phyloP scores from a whole-genome alignment of 2,888 invertebrate species.

The Rhagonycha lutea region DNA sequence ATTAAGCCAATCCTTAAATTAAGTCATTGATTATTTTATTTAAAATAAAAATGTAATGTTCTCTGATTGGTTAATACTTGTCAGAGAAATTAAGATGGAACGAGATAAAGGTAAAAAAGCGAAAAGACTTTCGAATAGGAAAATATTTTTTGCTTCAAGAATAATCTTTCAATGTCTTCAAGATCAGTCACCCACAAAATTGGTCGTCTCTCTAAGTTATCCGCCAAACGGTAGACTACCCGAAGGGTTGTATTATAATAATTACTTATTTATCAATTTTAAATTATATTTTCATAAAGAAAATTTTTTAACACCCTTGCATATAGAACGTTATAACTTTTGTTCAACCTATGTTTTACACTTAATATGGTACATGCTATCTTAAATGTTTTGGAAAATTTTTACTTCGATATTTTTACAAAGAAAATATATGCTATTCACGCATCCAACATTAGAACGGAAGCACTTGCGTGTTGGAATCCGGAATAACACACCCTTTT shows the following conservation, averaged over 20 bases:
- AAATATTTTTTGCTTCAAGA: neutral
- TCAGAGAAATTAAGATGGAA: neutral
- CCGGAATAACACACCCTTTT: constrained; percentile 24
- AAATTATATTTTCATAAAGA: no score
- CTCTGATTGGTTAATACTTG: neutral
- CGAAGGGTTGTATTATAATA: no score
- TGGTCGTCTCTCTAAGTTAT: neutral
- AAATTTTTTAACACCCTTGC: no score
- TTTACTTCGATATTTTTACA: neutral
- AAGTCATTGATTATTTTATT: neutral
- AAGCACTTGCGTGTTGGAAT: constrained; percentile 26
- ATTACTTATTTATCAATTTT: no score
- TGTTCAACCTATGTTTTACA: no score
- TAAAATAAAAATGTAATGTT: neutral
- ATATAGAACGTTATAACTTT: no score
- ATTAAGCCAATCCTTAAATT: no score
- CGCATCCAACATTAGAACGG: constrained; percentile 22
- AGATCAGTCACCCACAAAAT: neutral
- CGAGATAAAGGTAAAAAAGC: no score
- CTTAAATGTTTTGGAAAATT: neutral
- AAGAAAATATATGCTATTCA: constrained; percentile 12
- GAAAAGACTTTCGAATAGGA: neutral
- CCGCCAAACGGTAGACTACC: no score
- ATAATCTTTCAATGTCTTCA: neutral
- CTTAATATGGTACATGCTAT: neutral